Percentiles rank a stretch among this genome's conserved stretches.
Conservation (phyloP, 2,797 vertebrate species). For the Oreonectes daqikongensis region DNA sequence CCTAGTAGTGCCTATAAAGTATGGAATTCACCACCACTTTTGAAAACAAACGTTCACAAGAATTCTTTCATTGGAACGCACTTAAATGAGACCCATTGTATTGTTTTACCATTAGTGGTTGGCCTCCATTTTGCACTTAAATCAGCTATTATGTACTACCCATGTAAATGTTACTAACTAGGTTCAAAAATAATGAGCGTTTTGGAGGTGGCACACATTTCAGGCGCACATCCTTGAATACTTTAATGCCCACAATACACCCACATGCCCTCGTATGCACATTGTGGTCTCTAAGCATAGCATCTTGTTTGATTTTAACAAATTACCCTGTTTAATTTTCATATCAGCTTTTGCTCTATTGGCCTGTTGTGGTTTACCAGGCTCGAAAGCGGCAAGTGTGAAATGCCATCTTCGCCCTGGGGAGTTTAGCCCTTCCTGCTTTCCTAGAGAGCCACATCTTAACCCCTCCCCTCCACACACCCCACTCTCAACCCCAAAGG, state of each 20-base stretch:
- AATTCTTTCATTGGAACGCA: too few species aligned
- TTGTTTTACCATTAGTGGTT: not conserved
- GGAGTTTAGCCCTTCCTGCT: conserved; percentile 37
- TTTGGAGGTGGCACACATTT: not conserved
- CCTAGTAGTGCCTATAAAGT: too few species aligned
- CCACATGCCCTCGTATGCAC: conserved; percentile 27
- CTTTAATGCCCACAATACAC: conserved; percentile 28
- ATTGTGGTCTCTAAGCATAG: conserved; percentile 45
- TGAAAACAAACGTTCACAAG: too few species aligned
- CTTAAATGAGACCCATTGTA: not conserved
- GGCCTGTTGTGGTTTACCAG: conserved; percentile 61
- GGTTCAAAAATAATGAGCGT: conserved; percentile 3
- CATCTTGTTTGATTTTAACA: conserved; percentile 61
- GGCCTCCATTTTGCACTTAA: conserved; percentile 2
- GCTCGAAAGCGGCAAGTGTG: conserved; percentile 43
- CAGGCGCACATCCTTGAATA: conserved; percentile 5
- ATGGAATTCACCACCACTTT: too few species aligned
- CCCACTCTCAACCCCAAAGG: conserved; percentile 39
- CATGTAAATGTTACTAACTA: not conserved
- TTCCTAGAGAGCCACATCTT: conserved; percentile 37
- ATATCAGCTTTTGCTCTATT: conserved; percentile 54
- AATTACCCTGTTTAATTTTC: conserved; percentile 60
- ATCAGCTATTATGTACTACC: not conserved
- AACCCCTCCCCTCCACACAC: conserved; percentile 25
- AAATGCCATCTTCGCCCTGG: conserved; percentile 52